A percentile compares a stretch with the other conserved stretches of the same genome.
Conservation (phyloP, 2,888 invertebrate species). For the Ochropacha duplaris region DNA sequence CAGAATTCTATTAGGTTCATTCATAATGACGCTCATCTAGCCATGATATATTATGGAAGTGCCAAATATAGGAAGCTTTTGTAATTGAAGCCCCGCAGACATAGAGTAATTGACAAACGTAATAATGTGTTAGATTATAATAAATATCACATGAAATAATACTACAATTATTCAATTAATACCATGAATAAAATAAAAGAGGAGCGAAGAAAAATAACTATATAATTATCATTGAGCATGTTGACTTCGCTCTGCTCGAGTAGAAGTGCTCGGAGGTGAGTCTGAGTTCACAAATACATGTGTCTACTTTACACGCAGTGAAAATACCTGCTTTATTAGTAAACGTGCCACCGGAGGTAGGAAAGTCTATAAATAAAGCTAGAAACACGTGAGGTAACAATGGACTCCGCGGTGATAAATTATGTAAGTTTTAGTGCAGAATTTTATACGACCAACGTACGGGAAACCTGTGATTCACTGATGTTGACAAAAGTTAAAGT, state of each 20-base stretch:
- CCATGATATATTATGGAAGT: neutral
- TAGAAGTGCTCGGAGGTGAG: neutral
- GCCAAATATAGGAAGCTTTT: neutral
- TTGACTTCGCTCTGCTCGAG: neutral
- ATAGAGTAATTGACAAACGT: neutral
- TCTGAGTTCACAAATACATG: neutral
- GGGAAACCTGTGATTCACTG: neutral
- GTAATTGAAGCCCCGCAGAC: neutral
- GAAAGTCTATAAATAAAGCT: neutral
- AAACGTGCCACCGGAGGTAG: neutral
- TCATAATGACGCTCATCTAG: neutral
- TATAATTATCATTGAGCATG: neutral
- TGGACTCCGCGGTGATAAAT: constrained; percentile 3
- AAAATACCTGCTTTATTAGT: neutral
- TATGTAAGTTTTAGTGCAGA: constrained; percentile 2
- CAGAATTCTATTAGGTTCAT: neutral
- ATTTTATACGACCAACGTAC: neutral
- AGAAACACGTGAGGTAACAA: neutral
- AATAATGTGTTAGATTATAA: too few relatives aligned
- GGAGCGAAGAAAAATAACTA: neutral
- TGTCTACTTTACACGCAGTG: neutral
- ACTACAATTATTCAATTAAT: too few relatives aligned
- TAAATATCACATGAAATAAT: too few relatives aligned
- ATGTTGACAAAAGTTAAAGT: neutral
- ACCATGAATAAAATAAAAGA: too few relatives aligned